Percentiles rank a stretch among this genome's conserved stretches.
Evolutionary conservation across 2,888 invertebrate species (phyloP).

Genomic region (Chalcis sispes): DNA sequence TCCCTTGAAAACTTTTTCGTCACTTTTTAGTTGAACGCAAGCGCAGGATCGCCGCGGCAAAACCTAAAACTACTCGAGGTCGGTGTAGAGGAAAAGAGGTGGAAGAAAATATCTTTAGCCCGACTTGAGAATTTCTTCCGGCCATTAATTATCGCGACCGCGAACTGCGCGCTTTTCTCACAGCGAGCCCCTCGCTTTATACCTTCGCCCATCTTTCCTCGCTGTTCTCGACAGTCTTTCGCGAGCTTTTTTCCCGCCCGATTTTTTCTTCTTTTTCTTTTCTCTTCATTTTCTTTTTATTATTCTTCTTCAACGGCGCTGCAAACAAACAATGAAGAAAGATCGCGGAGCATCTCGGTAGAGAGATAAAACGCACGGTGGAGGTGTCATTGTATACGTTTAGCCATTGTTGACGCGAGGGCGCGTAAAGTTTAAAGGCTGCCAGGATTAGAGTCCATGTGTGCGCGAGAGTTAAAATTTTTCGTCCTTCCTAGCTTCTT

Average conservation of each 20-base stretch:
- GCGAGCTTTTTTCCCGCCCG: background rate
- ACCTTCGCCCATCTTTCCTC: background rate
- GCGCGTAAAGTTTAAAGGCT: slow-evolving; percentile 62
- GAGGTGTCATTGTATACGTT: slow-evolving; percentile 61
- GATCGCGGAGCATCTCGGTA: background rate
- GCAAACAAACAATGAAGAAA: slow-evolving; percentile 48
- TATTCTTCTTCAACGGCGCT: background rate
- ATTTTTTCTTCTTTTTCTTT: slow-evolving; percentile 1
- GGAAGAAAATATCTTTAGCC: too few species aligned
- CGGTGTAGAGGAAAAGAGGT: too few species aligned
- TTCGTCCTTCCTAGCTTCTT: slow-evolving; percentile 7
- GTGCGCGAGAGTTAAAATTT: slow-evolving; percentile 11
- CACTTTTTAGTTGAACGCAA: too few species aligned
- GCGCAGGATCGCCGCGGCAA: too few species aligned
- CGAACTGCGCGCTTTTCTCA: too few species aligned
- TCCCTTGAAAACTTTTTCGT: too few species aligned
- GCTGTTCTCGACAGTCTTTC: background rate
- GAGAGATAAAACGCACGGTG: slow-evolving; percentile 56
- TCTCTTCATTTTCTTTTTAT: background rate
- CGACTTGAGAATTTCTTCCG: background rate
- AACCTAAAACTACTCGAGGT: too few species aligned
- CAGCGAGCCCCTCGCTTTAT: background rate
- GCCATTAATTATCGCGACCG: slow-evolving; percentile 20
- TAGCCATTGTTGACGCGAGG: slow-evolving; percentile 58
- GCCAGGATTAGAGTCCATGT: slow-evolving; percentile 59